phyloP scores from a whole-genome alignment of 64 coral and sea anemone species.

The Stichodactyla helianthus region DNA sequence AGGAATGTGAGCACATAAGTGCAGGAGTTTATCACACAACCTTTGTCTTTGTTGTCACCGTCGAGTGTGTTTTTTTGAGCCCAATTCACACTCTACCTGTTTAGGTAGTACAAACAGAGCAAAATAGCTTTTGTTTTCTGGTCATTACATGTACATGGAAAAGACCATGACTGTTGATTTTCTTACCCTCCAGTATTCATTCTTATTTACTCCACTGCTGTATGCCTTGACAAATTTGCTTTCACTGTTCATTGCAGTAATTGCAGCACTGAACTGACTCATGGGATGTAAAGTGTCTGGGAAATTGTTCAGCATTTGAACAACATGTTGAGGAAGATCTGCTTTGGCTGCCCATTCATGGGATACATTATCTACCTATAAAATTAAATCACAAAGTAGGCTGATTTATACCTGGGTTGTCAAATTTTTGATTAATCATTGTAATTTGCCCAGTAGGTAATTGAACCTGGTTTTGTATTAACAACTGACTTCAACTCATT shows the following conservation, averaged over 20 bases:
- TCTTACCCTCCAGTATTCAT: conserved; percentile 80
- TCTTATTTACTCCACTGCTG: conserved; percentile 55
- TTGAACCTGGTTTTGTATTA: no score
- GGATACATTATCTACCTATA: conserved; percentile 85
- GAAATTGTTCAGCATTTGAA: conserved; percentile 98
- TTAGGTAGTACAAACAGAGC: no score
- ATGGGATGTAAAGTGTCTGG: conserved; percentile 94
- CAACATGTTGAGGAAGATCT: conserved; percentile 94
- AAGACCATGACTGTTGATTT: not conserved
- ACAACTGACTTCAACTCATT: no score
- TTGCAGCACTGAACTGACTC: conserved; percentile 97
- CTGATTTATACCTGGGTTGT: not conserved
- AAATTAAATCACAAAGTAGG: not conserved
- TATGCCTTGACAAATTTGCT: conserved; percentile 95
- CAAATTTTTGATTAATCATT: no score
- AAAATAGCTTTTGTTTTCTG: no score
- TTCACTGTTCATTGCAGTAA: conserved; percentile 97
- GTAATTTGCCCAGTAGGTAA: no score
- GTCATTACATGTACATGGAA: not conserved
- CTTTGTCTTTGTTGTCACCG: no score
- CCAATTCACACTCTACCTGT: no score
- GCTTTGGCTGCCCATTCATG: conserved; percentile 95
- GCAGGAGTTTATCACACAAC: no score
- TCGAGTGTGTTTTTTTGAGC: no score
- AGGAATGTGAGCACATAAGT: no score